A percentile compares a stretch with the other conserved stretches of the same genome.
These are phyloP conservation scores for Alexandromys fortis DNA, from an alignment of 2,113 vertebrate genomes.

Conservation along the genomic window DNA sequence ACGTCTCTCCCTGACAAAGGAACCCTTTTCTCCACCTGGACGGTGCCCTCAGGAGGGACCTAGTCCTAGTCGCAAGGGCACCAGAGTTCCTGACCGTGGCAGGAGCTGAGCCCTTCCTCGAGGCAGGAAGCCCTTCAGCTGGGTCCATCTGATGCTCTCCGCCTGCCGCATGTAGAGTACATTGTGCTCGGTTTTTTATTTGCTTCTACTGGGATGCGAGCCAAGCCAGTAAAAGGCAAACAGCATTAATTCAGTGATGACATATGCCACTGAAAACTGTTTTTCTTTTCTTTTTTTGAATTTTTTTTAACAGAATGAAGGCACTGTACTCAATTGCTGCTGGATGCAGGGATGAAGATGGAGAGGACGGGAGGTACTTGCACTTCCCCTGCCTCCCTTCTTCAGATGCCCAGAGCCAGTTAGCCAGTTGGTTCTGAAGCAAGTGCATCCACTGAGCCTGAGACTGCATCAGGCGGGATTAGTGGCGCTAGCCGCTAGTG, in stretches of 20 bases:
- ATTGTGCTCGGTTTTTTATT: conserved; percentile 85
- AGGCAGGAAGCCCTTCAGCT: conserved; percentile 32
- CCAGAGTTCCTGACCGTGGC: background rate
- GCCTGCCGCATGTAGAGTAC: conserved; percentile 82
- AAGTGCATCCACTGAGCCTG: background rate
- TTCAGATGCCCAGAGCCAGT: background rate
- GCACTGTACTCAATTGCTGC: conserved; percentile 59
- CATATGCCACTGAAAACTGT: conserved; percentile 90
- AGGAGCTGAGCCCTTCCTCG: background rate
- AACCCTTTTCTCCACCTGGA: background rate
- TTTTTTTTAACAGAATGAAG: conserved; percentile 65
- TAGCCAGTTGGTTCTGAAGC: background rate
- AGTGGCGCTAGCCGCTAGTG: background rate
- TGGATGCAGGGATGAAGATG: conserved; percentile 9
- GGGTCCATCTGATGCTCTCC: conserved; percentile 72
- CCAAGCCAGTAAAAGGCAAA: conserved; percentile 91
- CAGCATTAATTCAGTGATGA: conserved; percentile 89
- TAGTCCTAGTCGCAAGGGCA: background rate
- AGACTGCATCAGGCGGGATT: background rate
- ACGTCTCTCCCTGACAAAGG: conserved; percentile 48
- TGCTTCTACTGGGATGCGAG: conserved; percentile 88
- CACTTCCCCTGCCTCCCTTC: background rate
- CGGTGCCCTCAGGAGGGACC: background rate
- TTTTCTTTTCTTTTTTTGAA: conserved; percentile 81
- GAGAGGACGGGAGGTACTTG: background rate